phyloP scores from a whole-genome alignment of 2,113 vertebrate species.

The Calyptomena viridis region DNA sequence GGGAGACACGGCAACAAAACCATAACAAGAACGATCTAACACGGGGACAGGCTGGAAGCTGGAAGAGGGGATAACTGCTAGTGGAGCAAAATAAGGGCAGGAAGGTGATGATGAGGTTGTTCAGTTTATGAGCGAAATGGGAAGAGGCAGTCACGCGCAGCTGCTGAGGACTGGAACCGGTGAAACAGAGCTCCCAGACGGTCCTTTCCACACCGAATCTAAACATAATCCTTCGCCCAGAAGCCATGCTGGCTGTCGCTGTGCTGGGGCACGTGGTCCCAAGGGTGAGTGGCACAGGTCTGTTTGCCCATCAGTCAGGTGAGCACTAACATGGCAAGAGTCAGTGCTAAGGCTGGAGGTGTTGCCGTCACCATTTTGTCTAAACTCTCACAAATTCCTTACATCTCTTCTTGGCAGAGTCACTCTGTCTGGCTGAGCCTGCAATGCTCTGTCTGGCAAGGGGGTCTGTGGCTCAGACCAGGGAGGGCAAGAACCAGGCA shows the following conservation, averaged over 20 bases:
- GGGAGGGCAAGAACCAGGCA: not conserved
- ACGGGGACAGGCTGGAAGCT: not conserved
- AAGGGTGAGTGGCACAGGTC: not conserved
- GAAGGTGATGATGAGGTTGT: not conserved
- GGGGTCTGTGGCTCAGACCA: not conserved
- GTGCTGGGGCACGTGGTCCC: fast-evolving
- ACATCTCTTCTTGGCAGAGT: not conserved
- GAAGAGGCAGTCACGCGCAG: fast-evolving
- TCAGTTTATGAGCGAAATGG: not conserved
- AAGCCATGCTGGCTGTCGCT: not conserved
- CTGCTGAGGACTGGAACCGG: not conserved
- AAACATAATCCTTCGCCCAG: not conserved
- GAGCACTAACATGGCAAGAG: not conserved
- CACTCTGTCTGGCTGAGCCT: not conserved
- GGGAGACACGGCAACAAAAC: not conserved
- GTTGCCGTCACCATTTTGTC: not conserved
- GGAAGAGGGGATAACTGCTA: not conserved
- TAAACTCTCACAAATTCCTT: not conserved
- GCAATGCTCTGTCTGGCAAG: not conserved
- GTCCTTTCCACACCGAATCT: not conserved
- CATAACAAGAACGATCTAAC: not conserved
- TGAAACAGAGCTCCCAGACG: not conserved
- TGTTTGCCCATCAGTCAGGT: not conserved
- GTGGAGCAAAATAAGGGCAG: not conserved
- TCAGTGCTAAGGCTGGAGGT: not conserved